Evolutionary conservation across 1,140 invertebrate genomes (phyloP), one percentile per base, ranked within the genome.

Genomic region (Eumeta japonica): DNA sequence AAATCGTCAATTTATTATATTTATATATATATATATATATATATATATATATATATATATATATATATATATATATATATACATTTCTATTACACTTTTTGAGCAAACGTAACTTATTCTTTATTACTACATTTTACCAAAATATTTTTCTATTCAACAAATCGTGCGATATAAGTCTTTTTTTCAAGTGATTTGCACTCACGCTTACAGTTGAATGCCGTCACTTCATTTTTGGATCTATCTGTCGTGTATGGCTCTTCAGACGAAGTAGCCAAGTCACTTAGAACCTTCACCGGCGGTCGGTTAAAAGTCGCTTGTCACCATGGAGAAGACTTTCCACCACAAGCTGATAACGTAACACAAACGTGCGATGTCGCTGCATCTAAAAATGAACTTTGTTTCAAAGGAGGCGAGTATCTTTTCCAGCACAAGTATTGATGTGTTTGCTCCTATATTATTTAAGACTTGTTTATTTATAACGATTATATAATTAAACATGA

Each of bases 211-310:
- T 49, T 93, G 15, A 87, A 88, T 3, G 80, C 80, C n/a, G 85
- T 94, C 0, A 92, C 90, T 7, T 81, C 88, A 2, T 94, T 79
- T 52, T 71, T 95, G 74, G 93, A 96, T 58, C 76, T 89, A 9
- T 94, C 91, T 0, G 67, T 89, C 24, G 83, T 92, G 5, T 95
- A 96, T 52, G 92, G 92, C 2, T 88, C 86, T 18, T 84, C 66
- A 12, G 74, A 82, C 7, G 53, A 79, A 30, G 77, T 83, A 40
- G 83, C 85, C n/a, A 64, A 68, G 13, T 75, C 79, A 16, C 68
- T 91, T 7, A 74, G 89, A 7, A 77, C 84, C 13, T 78, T 79
- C 39, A 58, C 75, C 10, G 85, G 84, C 5, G 88, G 88, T 1
- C 77, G 82, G 27, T 66, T 87, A 46, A 74, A 70, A 16, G 84